Conservation (phyloP, 2,113 vertebrate species). For the Callionymus lyra region DNA sequence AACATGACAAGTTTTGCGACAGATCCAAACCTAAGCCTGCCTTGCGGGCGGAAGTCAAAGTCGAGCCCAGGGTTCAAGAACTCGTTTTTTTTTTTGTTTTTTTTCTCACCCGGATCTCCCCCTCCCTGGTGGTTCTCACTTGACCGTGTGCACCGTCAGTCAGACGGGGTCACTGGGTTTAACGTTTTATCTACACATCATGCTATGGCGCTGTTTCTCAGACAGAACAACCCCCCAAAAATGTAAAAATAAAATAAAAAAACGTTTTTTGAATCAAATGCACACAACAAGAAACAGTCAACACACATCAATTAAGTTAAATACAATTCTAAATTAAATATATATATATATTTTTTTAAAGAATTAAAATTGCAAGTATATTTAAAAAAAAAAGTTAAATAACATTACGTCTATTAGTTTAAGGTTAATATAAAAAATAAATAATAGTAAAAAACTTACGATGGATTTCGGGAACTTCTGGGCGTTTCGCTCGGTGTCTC, state of each 20-base stretch:
- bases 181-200: conserved; percentile 59
- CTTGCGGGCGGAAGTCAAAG: conserved; percentile 40
- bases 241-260: no score
- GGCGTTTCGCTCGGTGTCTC: conserved; percentile 34
- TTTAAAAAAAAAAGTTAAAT: no score
- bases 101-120: conserved; percentile 25
- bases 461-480: conserved; percentile 55
- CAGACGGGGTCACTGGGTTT: conserved; percentile 74
- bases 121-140: conserved; percentile 75
- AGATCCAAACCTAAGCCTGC: conserved; percentile 47
- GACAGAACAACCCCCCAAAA: no score
- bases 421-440: no score
- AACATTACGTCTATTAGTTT: no score
- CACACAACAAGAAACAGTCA: no score
- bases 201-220: conserved; percentile 34
- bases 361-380: no score
- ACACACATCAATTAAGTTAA: no score
- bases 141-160: conserved; percentile 68
- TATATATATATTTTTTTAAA: no score
- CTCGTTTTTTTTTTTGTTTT: conserved; percentile 37
- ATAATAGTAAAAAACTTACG: conserved; percentile 41
- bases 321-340: no score
- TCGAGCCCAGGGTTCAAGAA: conserved; percentile 59
- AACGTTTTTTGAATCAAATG: no score
- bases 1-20: conserved; percentile 11